Evolutionary conservation across 92 coral and sea anemone species (phyloP).

Genomic region (Actinernus sp.): DNA sequence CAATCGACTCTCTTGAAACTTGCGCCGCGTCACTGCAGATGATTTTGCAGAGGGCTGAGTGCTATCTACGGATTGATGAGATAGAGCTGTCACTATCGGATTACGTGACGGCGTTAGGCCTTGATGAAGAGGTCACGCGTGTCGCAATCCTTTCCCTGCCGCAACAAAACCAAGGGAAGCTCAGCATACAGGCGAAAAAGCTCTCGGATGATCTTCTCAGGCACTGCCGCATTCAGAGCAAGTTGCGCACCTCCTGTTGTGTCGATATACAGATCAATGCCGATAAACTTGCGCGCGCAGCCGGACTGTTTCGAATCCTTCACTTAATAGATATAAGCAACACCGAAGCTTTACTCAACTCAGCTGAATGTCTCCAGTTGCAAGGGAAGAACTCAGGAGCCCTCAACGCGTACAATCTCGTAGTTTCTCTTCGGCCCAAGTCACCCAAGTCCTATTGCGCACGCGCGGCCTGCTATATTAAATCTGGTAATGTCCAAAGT

Average conservation of each 20-base stretch:
- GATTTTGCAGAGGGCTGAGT: constrained; percentile 63
- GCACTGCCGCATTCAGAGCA: constrained; percentile 64
- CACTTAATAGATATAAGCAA: constrained; percentile 72
- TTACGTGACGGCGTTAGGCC: constrained; percentile 62
- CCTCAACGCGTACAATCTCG: constrained; percentile 49
- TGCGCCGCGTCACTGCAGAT: constrained; percentile 29
- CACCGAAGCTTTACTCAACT: constrained; percentile 76
- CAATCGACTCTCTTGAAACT: constrained; percentile 29
- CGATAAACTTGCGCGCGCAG: constrained; percentile 63
- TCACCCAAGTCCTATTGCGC: constrained; percentile 68
- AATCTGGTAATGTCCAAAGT: constrained; percentile 55
- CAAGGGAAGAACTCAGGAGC: constrained; percentile 80
- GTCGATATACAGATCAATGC: constrained; percentile 50
- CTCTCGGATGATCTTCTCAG: constrained; percentile 59
- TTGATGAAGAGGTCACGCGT: constrained; percentile 61
- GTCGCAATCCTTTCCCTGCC: constrained; percentile 51
- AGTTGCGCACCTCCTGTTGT: constrained; percentile 50
- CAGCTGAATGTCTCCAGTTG: constrained; percentile 85
- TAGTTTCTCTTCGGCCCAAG: constrained; percentile 45
- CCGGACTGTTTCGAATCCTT: constrained; percentile 69
- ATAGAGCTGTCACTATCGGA: constrained; percentile 63
- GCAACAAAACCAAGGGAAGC: constrained; percentile 44
- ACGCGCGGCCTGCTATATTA: constrained; percentile 80
- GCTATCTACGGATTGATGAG: constrained; percentile 65
- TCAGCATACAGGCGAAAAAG: constrained; percentile 42